Percentiles rank a stretch among this genome's conserved stretches.
These are phyloP conservation scores for Symphodus melops DNA, from an alignment of 2,113 vertebrate genomes.

Conservation along the genomic window DNA sequence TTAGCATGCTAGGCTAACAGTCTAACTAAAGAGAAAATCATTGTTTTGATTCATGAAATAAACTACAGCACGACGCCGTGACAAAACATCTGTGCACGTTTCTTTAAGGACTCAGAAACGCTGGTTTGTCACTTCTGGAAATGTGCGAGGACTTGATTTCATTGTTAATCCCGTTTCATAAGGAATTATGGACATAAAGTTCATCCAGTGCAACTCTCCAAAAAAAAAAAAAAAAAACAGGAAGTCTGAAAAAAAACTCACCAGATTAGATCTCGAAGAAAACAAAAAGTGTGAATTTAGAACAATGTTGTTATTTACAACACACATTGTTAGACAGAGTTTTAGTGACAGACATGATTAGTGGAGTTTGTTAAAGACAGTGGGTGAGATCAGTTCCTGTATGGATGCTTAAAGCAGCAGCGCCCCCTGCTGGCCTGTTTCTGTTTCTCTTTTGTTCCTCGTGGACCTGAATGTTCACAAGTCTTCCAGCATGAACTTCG, in stretches of 20 bases:
- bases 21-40: too few relatives aligned
- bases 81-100: neutral
- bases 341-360: constrained; percentile 43
- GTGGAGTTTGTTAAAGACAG: constrained; percentile 47
- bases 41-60: too few relatives aligned
- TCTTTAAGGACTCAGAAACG: neutral
- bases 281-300: neutral
- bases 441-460: too few relatives aligned
- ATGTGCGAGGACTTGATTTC: neutral
- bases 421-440: neutral
- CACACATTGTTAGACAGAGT: constrained; percentile 43
- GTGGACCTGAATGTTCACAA: too few relatives aligned
- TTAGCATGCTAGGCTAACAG: neutral
- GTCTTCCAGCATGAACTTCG: neutral
- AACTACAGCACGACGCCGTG: neutral
- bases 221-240: too few relatives aligned
- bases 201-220: neutral
- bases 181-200: constrained; percentile 7
- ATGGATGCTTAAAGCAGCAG: neutral
- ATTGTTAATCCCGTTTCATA: neutral
- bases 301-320: constrained; percentile 45
- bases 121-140: neutral
- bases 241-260: constrained; percentile 7
- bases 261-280: neutral
- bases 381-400: neutral